Evolutionary conservation across 1,140 invertebrate genomes (phyloP).

Genomic region (Cheumatopsyche charites): DNA sequence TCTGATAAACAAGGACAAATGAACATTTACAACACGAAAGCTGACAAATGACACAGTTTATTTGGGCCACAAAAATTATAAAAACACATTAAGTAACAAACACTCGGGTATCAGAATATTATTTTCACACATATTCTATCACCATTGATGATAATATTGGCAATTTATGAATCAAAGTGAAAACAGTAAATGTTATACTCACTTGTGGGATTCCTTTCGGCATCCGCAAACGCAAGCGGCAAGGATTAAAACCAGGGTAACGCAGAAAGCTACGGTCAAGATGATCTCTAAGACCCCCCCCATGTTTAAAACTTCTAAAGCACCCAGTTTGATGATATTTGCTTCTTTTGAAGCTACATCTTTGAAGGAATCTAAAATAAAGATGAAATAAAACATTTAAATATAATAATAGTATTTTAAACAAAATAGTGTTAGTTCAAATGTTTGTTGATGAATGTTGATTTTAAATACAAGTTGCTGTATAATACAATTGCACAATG

Average conservation of each 20-base stretch:
- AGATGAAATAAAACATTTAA: too few species aligned
- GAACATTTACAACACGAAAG: slow-evolving; percentile 2
- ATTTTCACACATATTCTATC: not conserved
- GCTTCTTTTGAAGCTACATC: not conserved
- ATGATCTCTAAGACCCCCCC: slow-evolving; percentile 52
- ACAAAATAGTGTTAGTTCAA: too few species aligned
- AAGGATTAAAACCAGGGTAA: slow-evolving; percentile 54
- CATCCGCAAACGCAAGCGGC: slow-evolving; percentile 60
- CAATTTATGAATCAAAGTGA: not conserved
- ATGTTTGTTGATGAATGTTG: too few species aligned
- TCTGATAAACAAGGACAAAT: slow-evolving; percentile 54
- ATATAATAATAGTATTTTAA: too few species aligned
- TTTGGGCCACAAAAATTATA: not conserved
- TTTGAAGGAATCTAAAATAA: not conserved
- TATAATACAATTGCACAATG: too few species aligned
- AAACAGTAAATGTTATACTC: slow-evolving; percentile 50
- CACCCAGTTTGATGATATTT: slow-evolving; percentile 37
- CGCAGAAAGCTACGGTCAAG: slow-evolving; percentile 56
- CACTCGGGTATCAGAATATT: not conserved
- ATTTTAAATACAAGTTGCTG: too few species aligned
- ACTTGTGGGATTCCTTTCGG: slow-evolving; percentile 61
- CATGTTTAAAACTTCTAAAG: slow-evolving; percentile 35
- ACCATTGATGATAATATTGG: not conserved
- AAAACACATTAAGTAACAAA: not conserved
- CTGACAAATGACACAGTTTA: not conserved